Conservation (phyloP, 2,888 invertebrate species). For the Abscondita cerata region DNA sequence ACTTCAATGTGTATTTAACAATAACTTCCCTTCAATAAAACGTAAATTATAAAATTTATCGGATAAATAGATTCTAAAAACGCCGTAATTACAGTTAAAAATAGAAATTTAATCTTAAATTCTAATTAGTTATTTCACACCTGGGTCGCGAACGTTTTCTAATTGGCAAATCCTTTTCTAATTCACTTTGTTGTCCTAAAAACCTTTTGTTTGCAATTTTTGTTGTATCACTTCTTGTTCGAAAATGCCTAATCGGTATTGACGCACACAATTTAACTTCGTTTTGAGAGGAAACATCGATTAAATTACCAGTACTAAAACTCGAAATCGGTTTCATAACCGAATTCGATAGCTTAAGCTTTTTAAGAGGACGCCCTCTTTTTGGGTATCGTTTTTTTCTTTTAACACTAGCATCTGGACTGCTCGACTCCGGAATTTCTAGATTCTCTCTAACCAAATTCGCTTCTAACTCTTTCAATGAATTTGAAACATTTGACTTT, state of each 20-base stretch:
- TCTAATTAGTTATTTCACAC: slow-evolving; percentile 32
- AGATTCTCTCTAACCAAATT: neutral
- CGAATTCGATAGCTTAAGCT: slow-evolving; percentile 16
- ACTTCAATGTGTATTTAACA: too few species aligned
- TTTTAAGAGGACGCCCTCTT: slow-evolving; percentile 15
- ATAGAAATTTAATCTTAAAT: slow-evolving; percentile 8
- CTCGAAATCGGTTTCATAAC: slow-evolving; percentile 20
- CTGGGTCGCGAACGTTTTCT: slow-evolving; percentile 41
- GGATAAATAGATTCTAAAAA: too few species aligned
- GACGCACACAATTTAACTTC: slow-evolving; percentile 38
- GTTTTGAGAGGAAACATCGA: slow-evolving; percentile 26
- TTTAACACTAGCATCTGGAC: slow-evolving; percentile 10
- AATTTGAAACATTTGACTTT: slow-evolving; percentile 9
- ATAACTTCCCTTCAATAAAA: neutral
- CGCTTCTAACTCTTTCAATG: slow-evolving; percentile 2
- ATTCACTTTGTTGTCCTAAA: slow-evolving; percentile 35
- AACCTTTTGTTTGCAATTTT: slow-evolving; percentile 34
- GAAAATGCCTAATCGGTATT: slow-evolving; percentile 38
- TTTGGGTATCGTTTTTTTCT: slow-evolving; percentile 14
- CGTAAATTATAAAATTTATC: slow-evolving; percentile 9
- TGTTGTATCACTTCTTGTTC: slow-evolving; percentile 33
- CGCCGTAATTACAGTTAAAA: neutral
- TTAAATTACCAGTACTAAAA: slow-evolving; percentile 15
- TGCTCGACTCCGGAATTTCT: neutral
- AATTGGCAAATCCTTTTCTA: slow-evolving; percentile 41